Evolutionary conservation across 2,888 invertebrate genomes (phyloP), one percentile per base, ranked within the genome.

Genomic region (Disparrhopalites patrizii): DNA sequence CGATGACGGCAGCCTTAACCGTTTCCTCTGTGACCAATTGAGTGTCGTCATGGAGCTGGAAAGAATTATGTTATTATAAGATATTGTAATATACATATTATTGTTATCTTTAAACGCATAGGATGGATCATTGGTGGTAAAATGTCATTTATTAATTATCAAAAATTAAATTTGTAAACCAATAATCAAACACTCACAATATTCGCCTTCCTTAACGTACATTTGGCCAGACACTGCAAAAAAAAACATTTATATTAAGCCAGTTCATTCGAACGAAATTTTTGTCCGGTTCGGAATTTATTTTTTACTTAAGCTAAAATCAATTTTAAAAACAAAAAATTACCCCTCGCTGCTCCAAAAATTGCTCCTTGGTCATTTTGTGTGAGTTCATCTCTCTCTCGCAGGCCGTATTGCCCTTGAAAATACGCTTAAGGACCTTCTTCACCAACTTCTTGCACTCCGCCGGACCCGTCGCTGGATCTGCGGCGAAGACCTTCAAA

Each of bases 1-100:
- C 63, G 30, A 63, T 31, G 28, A 63, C 31, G n/a, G n/a, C 54
- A n/a, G 20, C 18, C 28, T 63, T 63, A 3, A 63, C 63, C 2
- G 23, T n/a, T 1, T 55, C 63, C 23, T 63, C 63, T 20, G 63
- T 63, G 8, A 63, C 63, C 7, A 54, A 28, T 20, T 63, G 55
- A 28, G 56, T 63, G 43, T 63, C 63, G 47, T 63, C 63, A 25
- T 63, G 63, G n/a, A 63, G 63, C 63, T 63, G n/a, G 27, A 27
- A 13, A 40, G 23, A 33, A 57, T 3, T 31, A 33, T 5, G 13
- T 8, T 10, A 15, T 36, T 36, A 36, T 36, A 36, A 36, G 15
- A 36, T n/a, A n/a, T n/a, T n/a, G n/a, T n/a, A n/a, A n/a, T n/a
- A n/a, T n/a, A n/a, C n/a, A n/a, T n/a, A n/a, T n/a, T n/a, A n/a